A percentile compares a stretch with the other conserved stretches of the same genome.
Conservation (phyloP, 1,140 invertebrate species). For the Dendrolimus punctatus region DNA sequence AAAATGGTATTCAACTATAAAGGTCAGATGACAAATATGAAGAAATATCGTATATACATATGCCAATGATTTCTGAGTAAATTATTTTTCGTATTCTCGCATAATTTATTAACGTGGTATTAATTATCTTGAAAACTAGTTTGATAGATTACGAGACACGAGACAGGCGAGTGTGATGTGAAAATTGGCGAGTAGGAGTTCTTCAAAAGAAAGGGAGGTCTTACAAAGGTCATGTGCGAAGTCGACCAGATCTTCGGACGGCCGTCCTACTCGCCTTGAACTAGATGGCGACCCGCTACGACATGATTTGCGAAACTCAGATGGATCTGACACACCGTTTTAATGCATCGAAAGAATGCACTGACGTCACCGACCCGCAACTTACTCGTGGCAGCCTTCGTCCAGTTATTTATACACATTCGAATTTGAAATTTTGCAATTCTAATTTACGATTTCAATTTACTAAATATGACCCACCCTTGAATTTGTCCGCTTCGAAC, state of each 20-base stretch:
- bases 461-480: too few species aligned
- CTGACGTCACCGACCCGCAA: conserved; percentile 1
- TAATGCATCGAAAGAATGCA: background rate
- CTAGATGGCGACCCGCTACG: conserved; percentile 29
- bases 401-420: too few species aligned
- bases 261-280: conserved; percentile 38
- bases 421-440: too few species aligned
- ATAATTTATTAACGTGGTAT: background rate
- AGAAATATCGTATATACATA: too few species aligned
- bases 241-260: conserved; percentile 34
- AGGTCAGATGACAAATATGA: too few species aligned
- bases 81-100: background rate
- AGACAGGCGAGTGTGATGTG: conserved; percentile 8
- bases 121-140: conserved; percentile 40
- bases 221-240: conserved; percentile 44
- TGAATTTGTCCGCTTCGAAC: too few species aligned
- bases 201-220: conserved; percentile 45
- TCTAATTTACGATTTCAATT: too few species aligned
- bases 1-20: too few species aligned
- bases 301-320: conserved; percentile 26
- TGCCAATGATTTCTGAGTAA: too few species aligned
- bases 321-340: conserved; percentile 4
- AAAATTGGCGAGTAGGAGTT: conserved; percentile 40
- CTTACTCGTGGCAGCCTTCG: too few species aligned
- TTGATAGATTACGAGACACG: conserved; percentile 18